Base-by-base conservation (phyloP, 2,113 vertebrate genomes). In the Indicator maculatus region DNA sequence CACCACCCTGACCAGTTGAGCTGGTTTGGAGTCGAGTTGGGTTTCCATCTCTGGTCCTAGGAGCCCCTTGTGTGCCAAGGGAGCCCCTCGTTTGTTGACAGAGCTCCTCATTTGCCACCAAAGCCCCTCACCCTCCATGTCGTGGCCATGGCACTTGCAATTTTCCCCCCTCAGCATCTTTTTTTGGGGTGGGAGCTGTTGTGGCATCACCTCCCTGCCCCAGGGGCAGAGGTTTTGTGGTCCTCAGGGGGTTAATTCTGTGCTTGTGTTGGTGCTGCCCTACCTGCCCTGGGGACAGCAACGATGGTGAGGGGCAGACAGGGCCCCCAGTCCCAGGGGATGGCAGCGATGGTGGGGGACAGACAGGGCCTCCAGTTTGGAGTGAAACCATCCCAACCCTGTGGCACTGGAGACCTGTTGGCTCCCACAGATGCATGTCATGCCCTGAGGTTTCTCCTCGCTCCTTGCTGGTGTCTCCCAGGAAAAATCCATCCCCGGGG, bases 301-400 rank as follows among this genome's bases (percentile, higher is more conserved):
- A 1, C 5, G 7, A 4, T 8, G 18, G 19, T 0, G 11, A 38
- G 5, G 8, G 20, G 15, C 39, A 21, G 16, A 3, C 1, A 10
- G 52, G 31, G 21, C 45, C 19, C 19, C 44, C 44, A 44, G 44
- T 44, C 12, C 17, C 41, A 27, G 47, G 28, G 28, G 21, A 18
- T 53, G 8, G 2, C 31, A 8, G 1, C 6, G 9, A 4, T 5
- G 18, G 20, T 1, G 11, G 39, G 5, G 8, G 20, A 9, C 39
- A 17, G 16, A 3, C 1, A 10, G 52, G 36, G 23, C 45, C 19
- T 18, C 45, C 4, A 2, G 3, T 71, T 66, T 12, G 60, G 45
- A 45, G 28, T 39, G 45, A 58, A 52, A 44, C 6, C 33, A 8
- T 5, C 13, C 3, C 2, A 26, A 3, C 44, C 69, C 36, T 5